phyloP scores from a whole-genome alignment of 1,140 invertebrate genomes.

The Lasioglossum baleicum region DNA sequence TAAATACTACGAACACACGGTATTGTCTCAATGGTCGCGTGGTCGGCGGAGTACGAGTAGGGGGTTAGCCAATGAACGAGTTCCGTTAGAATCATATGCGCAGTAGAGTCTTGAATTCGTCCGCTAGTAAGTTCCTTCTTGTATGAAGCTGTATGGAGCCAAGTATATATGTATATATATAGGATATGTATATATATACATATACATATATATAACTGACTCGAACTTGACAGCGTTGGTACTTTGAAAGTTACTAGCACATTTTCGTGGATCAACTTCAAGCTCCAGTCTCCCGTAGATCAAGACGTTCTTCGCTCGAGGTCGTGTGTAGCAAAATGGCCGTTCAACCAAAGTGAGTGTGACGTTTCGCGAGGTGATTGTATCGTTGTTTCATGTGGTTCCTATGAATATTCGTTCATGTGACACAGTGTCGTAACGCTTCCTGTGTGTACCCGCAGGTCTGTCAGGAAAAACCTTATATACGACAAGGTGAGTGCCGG shows the following conservation, averaged over 20 bases:
- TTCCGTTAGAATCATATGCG: too few relatives aligned
- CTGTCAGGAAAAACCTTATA: slow-evolving; percentile 22
- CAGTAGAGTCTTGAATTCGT: too few relatives aligned
- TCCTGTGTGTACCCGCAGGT: slow-evolving; percentile 32
- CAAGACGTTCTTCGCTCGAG: slow-evolving; percentile 48
- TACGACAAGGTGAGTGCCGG: slow-evolving; percentile 29
- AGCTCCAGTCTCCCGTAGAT: slow-evolving; percentile 36
- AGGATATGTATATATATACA: too few relatives aligned
- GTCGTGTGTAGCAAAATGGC: slow-evolving; percentile 67
- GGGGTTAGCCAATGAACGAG: too few relatives aligned
- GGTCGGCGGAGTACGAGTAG: too few relatives aligned
- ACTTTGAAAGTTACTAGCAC: slow-evolving; percentile 7
- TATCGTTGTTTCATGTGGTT: slow-evolving; percentile 52
- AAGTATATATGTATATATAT: too few relatives aligned
- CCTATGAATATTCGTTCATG: slow-evolving; percentile 60
- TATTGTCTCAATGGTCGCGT: too few relatives aligned
- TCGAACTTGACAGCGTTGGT: neutral
- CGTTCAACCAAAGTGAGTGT: slow-evolving; percentile 60
- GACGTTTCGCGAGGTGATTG: slow-evolving; percentile 66
- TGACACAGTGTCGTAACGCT: slow-evolving; percentile 48
- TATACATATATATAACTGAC: too few relatives aligned
- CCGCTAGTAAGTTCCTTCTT: too few relatives aligned
- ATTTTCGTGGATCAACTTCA: slow-evolving; percentile 34
- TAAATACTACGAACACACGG: too few relatives aligned
- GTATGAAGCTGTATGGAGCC: too few relatives aligned